Conservation (phyloP, 2,113 vertebrate species). For the Clarias macrocephalus region DNA sequence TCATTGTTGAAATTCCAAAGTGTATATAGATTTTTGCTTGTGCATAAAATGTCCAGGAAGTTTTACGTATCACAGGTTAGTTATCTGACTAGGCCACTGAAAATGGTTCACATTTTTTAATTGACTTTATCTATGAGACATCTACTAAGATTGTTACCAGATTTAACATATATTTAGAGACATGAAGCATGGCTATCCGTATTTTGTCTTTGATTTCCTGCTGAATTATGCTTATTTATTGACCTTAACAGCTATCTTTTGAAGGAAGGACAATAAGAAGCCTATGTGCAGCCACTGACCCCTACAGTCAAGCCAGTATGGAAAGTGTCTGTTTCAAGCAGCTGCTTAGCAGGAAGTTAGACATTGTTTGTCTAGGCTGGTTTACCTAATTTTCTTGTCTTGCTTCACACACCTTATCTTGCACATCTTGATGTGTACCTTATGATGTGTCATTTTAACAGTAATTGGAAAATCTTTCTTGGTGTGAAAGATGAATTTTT, state of each 20-base stretch:
- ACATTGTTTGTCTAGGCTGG: constrained; percentile 38
- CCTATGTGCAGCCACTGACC: constrained; percentile 59
- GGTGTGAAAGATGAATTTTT: not conserved
- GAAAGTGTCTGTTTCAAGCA: constrained; percentile 57
- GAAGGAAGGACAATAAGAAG: constrained; percentile 54
- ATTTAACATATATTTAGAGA: constrained; percentile 12
- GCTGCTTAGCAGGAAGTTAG: constrained; percentile 58
- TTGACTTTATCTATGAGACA: not conserved
- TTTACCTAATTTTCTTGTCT: constrained; percentile 49
- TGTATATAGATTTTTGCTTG: not conserved
- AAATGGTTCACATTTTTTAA: not conserved
- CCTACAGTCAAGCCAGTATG: constrained; percentile 52
- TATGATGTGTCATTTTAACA: not conserved
- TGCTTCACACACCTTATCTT: constrained; percentile 26
- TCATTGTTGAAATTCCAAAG: not conserved
- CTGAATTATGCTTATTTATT: constrained; percentile 45
- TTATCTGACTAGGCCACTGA: not conserved
- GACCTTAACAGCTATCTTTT: constrained; percentile 60
- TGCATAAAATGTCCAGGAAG: constrained; percentile 8
- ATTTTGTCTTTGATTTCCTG: constrained; percentile 18
- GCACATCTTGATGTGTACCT: not conserved
- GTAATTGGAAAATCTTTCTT: not conserved
- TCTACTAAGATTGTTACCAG: constrained; percentile 1
- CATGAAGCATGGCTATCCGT: constrained; percentile 16
- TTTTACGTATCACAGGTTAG: not conserved